Evolutionary conservation across 2,113 vertebrate species (phyloP), one percentile per base, ranked within the genome.

Genomic region (Carollia perspicillata): DNA sequence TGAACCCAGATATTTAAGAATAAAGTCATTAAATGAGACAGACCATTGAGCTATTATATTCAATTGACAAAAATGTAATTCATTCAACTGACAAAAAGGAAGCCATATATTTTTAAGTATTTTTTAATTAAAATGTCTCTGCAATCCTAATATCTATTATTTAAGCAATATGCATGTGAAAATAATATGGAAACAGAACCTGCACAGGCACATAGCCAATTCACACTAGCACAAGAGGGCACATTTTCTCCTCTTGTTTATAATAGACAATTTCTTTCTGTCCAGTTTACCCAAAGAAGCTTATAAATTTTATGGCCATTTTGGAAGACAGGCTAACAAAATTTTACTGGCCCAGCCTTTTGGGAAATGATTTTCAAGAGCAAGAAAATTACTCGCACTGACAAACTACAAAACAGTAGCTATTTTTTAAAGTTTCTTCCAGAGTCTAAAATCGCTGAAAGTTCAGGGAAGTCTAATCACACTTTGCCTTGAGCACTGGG

Each of bases 81-180:
- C 53, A 63, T n/a, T 84, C 72, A 78, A 3, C 28, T 78, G 47
- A 44, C 33, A 79, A 33, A 78, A 55, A 58, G 40, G 28, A 44
- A 89, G 35, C 53, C 40, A 49, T 33, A 11, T 33, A 33, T 60
- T 94, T 84, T 51, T 10, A 74, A 72, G 51, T 11, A 44, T 63
- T 65, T 65, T 94, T 72, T 79, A 49, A 89, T 90, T 79, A 69
- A 90, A 74, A 44, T 37, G 28, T 12, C 55, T 14, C 78, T 86
- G 6, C 5, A 88, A 37, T 83, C n/a, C 26, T 68, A 40, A 33
- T 22, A 28, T 11, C 26, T 71, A 22, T 66, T 17, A 40, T 53
- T 44, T 85, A 66, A 85, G 37, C 78, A 83, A 33, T 26, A 14
- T 17, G 8, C 84, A 4, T 49, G 9, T 81, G 40, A 65, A 96